Base-by-base conservation (phyloP, 2,888 invertebrate species). In the Marronus borbonicus region DNA sequence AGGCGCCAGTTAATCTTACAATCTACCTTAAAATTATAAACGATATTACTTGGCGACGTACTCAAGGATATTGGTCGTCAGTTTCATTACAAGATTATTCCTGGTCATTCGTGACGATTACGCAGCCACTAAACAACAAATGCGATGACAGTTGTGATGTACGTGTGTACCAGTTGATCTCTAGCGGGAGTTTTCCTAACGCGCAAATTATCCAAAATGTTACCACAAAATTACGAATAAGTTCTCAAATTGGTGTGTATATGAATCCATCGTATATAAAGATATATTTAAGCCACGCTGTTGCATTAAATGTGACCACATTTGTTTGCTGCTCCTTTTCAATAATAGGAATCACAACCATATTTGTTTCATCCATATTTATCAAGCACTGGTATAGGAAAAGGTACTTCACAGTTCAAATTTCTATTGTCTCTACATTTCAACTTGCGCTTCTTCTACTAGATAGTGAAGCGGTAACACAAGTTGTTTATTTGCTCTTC, bases 341-440 rank as follows among this genome's bases (percentile, higher is more conserved):
- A 7, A 44, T 66, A 66, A 55, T 70, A 12, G 70, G 70, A 28
- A 14, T 70, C 14, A 55, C 36, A 28, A 17, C 52, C 1, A 70
- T 70, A 17, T 55, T 70, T 14, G n/a, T 31, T 14, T 70, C 70
- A n/a, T 24, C 55, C 8, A 17, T 70, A 31, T 8, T n/a, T 8
- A 70, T 70, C 14, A 70, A 70, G 17, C 55, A 50, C 5, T 70
- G 70, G 70, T 55, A 55, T 36, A 55, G 52, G n/a, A 70, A 55
- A 17, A 28, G 70, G n/a, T 70, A 52, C 31, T 70, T 58, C n/a
- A 72, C 72, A 20, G 24, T 58, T 60, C 72, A 72, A n/a, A 31
- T 72, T 10, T 72, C 72, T 2, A 60, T 72, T 24, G 39, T 44
- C 3, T 72, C 39, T 10, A 20, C 58, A 14, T 60, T 72, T 20